Evolutionary conservation across 1,140 invertebrate genomes (phyloP), one percentile per base, ranked within the genome.

Genomic region (Microplitis mediator): DNA sequence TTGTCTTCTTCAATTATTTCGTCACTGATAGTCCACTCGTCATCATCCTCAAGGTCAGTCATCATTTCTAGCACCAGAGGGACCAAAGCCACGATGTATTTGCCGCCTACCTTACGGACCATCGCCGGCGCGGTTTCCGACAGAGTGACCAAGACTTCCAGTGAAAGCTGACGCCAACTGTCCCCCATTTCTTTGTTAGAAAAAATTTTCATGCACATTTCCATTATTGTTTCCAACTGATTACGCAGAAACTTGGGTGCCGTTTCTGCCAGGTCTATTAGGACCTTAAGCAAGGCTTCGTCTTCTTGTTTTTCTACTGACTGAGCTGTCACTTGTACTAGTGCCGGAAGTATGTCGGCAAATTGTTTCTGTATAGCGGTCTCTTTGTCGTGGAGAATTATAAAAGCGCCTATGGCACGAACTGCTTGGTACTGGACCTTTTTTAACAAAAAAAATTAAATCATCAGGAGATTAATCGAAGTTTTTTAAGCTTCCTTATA

Each of bases 11-110:
- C 91, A 65, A 90, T 87, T 60, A 93, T 89, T 80, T 92, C 90
- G 80, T 92, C 91, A 14, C 86, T 85, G 13, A 89, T 83, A 61
- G 91, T 89, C 93, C 94, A 95, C 45, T 93, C 92, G 35, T 92
- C 90, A 76, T 98, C 95, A 23, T 99, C 97, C 35, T 99, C 97
- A 52, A 99, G 86, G 80, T 99, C 97, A 9, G 97, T 96, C 98
- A 99, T 99, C 93, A 99, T 95, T 81, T 94, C 91, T 56, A 99
- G 86, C 67, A 98, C 91, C 68, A 96, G 88, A 0, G 94, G 93
- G 14, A 98, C 93, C 75, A 95, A 85, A 14, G 90, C 84, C 45
- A 91, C 89, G 68, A 99, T 91, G 75, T 96, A 96, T 81, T 93
- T 93, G 3, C 89, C 90, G 11, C 93, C 93, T 78, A 93, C 91